Conservation (phyloP, 2,888 invertebrate species). For the Rotaria socialis region DNA sequence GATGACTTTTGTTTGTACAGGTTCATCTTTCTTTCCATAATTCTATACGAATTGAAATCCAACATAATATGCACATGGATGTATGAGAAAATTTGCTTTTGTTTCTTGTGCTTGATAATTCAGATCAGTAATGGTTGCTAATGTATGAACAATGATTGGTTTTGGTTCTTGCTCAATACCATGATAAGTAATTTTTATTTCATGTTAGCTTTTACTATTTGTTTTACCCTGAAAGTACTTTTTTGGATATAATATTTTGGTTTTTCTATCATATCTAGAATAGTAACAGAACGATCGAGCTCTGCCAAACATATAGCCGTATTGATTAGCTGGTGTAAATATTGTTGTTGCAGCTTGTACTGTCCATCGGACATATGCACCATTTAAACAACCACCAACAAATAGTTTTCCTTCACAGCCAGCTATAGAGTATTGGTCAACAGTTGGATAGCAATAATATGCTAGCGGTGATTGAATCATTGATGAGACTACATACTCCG, state of each 20-base stretch:
- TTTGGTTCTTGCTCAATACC: background rate
- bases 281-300: no score
- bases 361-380: no score
- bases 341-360: background rate
- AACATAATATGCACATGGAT: background rate
- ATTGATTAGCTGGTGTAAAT: background rate
- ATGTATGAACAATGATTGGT: conserved; percentile 12
- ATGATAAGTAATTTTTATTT: conserved; percentile 17
- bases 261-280: background rate
- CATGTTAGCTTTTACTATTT: background rate
- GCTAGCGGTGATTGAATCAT: no score
- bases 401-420: no score
- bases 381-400: no score
- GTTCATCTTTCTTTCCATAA: background rate
- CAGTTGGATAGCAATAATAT: no score
- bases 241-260: background rate
- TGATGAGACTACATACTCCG: no score
- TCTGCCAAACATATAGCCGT: no score
- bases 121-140: background rate
- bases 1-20: background rate
- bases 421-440: no score
- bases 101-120: conserved; percentile 15
- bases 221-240: background rate
- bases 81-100: background rate
- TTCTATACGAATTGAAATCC: background rate